Evolutionary conservation across 2,888 invertebrate genomes (phyloP), one percentile per base, ranked within the genome.

Genomic region (Plemyria rubiginata): DNA sequence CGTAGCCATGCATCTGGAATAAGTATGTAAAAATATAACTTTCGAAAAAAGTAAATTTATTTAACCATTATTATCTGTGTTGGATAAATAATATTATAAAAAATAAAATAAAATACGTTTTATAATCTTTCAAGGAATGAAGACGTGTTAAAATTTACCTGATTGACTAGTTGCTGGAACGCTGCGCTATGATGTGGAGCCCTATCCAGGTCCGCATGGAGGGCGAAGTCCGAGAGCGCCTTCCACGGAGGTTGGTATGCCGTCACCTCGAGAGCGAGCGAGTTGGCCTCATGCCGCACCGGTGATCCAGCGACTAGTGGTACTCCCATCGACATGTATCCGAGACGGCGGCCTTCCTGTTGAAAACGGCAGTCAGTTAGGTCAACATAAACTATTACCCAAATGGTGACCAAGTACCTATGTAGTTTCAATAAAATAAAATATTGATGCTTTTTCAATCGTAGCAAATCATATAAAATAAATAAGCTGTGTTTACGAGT

Each of bases 221-320:
- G 95, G 68, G 98, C 98, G 92, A 98, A 99, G 90, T 99, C 99
- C 59, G 97, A 97, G 58, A 99, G 95, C 67, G 98, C 98, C 93
- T 99, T 98, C 99, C 99, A 99, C 45, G 98, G 98, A 59, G 98
- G 98, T 90, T 99, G 98, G 94, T 98, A 99, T 71, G 98, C 97
- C 66, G 94, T 94, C 77, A 95, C 95, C 90, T 99, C 99, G 63
- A 99, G 94, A 41, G 97, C 97, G 84, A 97, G 95, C 62, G 97
- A 96, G 0, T 97, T 97, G 63, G 97, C 96, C 88, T 97, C 98
- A 91, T 98, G 97, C 52, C 98, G 94, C 65, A 98, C 97, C 38
- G 98, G 98, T 73, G 98, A 98, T 48, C 98, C 97, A 49, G 99
- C 99, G 67, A 99, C 98, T 96, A 99, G 97, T 16, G 99, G 99